phyloP scores from a whole-genome alignment of 2,888 invertebrate species.

The Ochropleura plecta region DNA sequence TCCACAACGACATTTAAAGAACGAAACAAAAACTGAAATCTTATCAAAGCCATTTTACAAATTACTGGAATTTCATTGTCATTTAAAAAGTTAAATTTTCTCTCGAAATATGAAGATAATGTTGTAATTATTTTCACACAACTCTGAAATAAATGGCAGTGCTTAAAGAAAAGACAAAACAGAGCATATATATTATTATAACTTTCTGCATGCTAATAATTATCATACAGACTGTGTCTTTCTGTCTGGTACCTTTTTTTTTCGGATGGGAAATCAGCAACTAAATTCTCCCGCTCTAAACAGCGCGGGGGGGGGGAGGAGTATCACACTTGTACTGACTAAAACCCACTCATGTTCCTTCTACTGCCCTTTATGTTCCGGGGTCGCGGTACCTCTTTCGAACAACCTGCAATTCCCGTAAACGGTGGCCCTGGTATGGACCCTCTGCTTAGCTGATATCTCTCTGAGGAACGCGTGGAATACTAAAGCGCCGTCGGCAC shows the following conservation, averaged over 20 bases:
- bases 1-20: not conserved
- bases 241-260: not conserved
- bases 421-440: no score
- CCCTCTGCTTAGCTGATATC: no score
- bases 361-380: no score
- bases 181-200: not conserved
- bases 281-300: no score
- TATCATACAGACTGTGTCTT: not conserved
- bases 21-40: slow-evolving; percentile 8
- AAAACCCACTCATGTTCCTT: no score
- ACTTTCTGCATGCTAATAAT: not conserved
- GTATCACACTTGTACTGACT: no score
- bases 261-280: no score
- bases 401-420: no score
- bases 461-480: no score
- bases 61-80: slow-evolving; percentile 19
- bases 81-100: slow-evolving; percentile 29
- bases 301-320: no score
- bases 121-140: slow-evolving; percentile 49
- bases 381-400: no score
- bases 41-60: slow-evolving; percentile 26
- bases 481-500: no score
- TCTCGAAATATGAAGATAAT: slow-evolving; percentile 43
- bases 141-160: slow-evolving; percentile 34
- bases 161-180: slow-evolving; percentile 12